A percentile compares a stretch with the other conserved stretches of the same genome.
phyloP scores from a whole-genome alignment of 2,797 vertebrate species.

The Craterocephalus amniculus region DNA sequence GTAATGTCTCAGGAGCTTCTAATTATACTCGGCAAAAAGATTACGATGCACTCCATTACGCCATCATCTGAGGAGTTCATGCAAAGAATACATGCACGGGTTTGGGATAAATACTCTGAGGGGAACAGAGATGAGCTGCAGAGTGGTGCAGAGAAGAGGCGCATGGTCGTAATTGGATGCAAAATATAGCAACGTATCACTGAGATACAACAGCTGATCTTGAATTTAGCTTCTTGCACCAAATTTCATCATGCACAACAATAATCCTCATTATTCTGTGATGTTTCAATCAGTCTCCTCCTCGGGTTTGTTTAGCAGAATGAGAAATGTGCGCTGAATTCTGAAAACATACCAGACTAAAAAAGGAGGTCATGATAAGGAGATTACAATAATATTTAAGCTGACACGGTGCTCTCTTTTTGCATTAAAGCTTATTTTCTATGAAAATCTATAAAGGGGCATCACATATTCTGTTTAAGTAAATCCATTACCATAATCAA shows the following conservation, averaged over 20 bases:
- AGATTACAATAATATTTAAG: constrained; percentile 40
- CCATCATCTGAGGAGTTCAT: constrained; percentile 32
- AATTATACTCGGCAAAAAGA: constrained; percentile 36
- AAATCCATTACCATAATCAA: constrained; percentile 53
- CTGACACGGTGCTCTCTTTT: constrained; percentile 16
- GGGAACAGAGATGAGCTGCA: not conserved
- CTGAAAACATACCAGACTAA: constrained; percentile 30
- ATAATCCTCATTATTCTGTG: constrained; percentile 22
- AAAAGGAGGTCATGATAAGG: constrained; percentile 15
- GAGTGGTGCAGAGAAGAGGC: not conserved
- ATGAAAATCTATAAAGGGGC: constrained; percentile 9
- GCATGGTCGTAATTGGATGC: constrained; percentile 19
- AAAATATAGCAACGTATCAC: constrained; percentile 17
- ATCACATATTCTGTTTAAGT: constrained; percentile 33
- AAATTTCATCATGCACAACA: constrained; percentile 44
- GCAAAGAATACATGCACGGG: constrained; percentile 10
- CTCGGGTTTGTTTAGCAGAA: not conserved
- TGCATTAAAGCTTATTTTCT: constrained; percentile 20
- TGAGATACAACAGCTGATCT: constrained; percentile 11
- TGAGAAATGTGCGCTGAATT: constrained; percentile 22
- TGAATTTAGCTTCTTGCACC: constrained; percentile 23
- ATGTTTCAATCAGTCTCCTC: constrained; percentile 14
- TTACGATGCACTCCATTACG: constrained; percentile 37
- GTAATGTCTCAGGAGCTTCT: constrained; percentile 14
- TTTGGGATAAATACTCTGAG: constrained; percentile 19